Base-by-base conservation (phyloP, 2,888 invertebrate species). In the Laspeyria flexula region DNA sequence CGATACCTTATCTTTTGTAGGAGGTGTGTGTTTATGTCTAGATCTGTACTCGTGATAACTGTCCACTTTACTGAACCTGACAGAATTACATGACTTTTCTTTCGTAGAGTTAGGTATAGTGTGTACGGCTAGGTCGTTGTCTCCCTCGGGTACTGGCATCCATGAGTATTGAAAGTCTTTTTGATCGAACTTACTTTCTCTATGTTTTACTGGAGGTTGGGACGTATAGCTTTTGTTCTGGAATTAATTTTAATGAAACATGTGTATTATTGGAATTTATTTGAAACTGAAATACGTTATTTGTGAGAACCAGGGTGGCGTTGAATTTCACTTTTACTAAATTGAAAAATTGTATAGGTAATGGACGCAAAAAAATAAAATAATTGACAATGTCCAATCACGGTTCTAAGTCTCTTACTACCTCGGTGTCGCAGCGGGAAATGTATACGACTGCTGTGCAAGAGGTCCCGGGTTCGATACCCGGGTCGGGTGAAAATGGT, bases 81-180 rank as follows among this genome's bases (percentile, higher is more conserved):
- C 90, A 31, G 75, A 73, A 45, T 86, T 88, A n/a, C 75, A 78
- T 12, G 73, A 55, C 51, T 83, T 87, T 0, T 77, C 81, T 38
- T 75, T 81, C 1, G 79, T 55, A 13, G 73, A 70, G 6, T 79
- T 86, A 0, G 90, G 86, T 62, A 91, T 84, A 1, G 88, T 82
- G 55, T 91, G 92, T 9, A 90, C 77, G 7, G 85, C 86, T 0
- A 90, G 77, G 42, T 77, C 85, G 1, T 75, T 73, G 43, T 90
- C 90, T 38, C 83, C 73, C n/a, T 91, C 91, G 0, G 91, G 92
- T 0, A 90, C 87, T 3, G 91, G 91, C 88, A 91, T 86, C 91
- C 91, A 92, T 6, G 91, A 89, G 55, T 91, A 92, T 59, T 88
- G 81, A 35, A 85, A 81, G 52, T 88, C 83, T 45, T 71, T 74